Percentiles rank a stretch among this genome's conserved stretches.
phyloP scores from a whole-genome alignment of 2,797 vertebrate genomes.

The Acanthurus lineatus region DNA sequence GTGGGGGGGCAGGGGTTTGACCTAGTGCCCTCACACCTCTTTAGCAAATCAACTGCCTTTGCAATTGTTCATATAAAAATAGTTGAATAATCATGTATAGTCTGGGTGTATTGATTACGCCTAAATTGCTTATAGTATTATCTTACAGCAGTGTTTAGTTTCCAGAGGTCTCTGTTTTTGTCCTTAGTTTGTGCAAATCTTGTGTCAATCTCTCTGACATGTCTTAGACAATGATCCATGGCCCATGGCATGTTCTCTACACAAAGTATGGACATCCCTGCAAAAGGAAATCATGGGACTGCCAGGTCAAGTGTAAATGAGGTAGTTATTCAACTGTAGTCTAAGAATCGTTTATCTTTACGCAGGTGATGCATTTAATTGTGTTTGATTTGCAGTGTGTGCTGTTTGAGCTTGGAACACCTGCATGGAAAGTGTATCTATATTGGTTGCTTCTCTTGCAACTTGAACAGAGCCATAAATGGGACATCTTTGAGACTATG shows the following conservation, averaged over 20 bases:
- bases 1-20: conserved; percentile 8
- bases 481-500: not conserved
- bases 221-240: conserved; percentile 1
- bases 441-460: not conserved
- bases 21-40: conserved; percentile 35
- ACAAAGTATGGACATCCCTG: not conserved
- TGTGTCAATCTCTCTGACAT: not conserved
- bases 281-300: not conserved
- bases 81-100: not conserved
- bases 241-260: conserved; percentile 10
- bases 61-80: conserved; percentile 15
- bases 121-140: not conserved
- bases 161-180: not conserved
- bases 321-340: conserved; percentile 23
- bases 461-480: not conserved
- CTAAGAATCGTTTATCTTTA: conserved; percentile 12
- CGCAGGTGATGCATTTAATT: not conserved
- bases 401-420: no score
- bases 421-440: no score
- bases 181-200: conserved; percentile 2
- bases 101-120: not conserved
- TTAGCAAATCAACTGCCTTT: conserved; percentile 20
- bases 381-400: not conserved
- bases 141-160: not conserved
- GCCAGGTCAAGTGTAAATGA: conserved; percentile 41